Conservation (phyloP, 2,797 vertebrate species). For the Diplodus puntazzo region DNA sequence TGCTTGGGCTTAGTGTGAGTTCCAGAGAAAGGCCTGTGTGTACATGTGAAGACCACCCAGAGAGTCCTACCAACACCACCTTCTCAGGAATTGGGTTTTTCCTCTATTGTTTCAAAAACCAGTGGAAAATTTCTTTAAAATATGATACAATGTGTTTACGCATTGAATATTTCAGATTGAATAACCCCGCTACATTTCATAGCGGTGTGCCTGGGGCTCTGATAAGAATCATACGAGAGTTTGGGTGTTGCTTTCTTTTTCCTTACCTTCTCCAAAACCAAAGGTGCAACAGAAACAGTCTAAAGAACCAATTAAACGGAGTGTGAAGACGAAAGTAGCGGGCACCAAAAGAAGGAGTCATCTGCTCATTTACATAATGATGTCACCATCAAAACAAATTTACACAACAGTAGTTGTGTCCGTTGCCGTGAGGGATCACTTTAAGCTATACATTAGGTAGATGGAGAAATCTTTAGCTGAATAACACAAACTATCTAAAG, state of each 20-base stretch:
- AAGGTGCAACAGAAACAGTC: neutral
- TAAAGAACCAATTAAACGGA: neutral
- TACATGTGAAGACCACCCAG: slow-evolving; percentile 60
- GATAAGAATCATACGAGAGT: neutral
- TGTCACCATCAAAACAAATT: too few species aligned
- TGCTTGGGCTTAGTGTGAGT: slow-evolving; percentile 11
- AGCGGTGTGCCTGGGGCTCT: neutral
- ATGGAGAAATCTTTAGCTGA: too few species aligned
- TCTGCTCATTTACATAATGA: too few species aligned
- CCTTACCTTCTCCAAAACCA: neutral
- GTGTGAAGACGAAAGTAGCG: too few species aligned
- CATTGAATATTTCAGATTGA: neutral
- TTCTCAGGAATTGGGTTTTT: slow-evolving; percentile 12
- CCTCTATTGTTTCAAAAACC: neutral
- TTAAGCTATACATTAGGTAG: too few species aligned
- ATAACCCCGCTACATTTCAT: neutral
- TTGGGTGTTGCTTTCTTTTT: neutral
- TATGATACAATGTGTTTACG: neutral
- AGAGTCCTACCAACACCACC: slow-evolving; percentile 1
- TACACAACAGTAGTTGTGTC: too few species aligned
- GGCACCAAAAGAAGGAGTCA: too few species aligned
- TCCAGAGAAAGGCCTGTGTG: slow-evolving; percentile 40
- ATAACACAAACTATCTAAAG: too few species aligned
- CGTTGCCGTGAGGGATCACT: too few species aligned
- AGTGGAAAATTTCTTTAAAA: slow-evolving; percentile 1